A percentile compares a stretch with the other conserved stretches of the same genome.
phyloP scores from a whole-genome alignment of 2,797 vertebrate genomes.

The Meda fulgida region DNA sequence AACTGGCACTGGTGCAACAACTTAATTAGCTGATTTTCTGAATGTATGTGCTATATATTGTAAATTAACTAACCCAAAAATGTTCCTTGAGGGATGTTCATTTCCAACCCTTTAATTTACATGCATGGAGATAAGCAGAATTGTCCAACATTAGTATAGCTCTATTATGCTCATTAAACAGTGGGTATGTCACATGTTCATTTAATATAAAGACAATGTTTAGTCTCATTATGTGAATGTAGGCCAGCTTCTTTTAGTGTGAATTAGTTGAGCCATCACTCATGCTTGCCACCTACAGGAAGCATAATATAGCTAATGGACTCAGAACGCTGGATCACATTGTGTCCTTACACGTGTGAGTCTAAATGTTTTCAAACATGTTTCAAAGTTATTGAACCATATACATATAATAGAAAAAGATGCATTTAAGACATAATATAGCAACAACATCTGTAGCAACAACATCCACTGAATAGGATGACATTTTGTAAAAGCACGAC shows the following conservation, averaged over 20 bases:
- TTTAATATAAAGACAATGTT: conserved; percentile 39
- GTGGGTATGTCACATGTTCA: conserved; percentile 26
- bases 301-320: conserved; percentile 64
- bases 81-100: not conserved
- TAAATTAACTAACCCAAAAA: not conserved
- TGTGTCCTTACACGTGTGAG: not conserved
- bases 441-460: not conserved
- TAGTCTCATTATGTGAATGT: conserved; percentile 74
- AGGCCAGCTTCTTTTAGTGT: conserved; percentile 55
- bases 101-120: not conserved
- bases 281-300: conserved; percentile 61
- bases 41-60: not conserved
- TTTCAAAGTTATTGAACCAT: not conserved
- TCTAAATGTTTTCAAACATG: not conserved
- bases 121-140: not conserved
- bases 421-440: not conserved
- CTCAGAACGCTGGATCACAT: conserved; percentile 44
- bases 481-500: conserved; percentile 31
- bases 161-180: conserved; percentile 28
- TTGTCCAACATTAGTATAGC: conserved; percentile 8
- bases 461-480: not conserved
- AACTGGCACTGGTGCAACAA: not conserved
- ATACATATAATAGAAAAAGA: not conserved
- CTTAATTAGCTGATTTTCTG: not conserved
- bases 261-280: conserved; percentile 67